Conservation (phyloP, 1,140 invertebrate species). For the Bombyx mandarina region DNA sequence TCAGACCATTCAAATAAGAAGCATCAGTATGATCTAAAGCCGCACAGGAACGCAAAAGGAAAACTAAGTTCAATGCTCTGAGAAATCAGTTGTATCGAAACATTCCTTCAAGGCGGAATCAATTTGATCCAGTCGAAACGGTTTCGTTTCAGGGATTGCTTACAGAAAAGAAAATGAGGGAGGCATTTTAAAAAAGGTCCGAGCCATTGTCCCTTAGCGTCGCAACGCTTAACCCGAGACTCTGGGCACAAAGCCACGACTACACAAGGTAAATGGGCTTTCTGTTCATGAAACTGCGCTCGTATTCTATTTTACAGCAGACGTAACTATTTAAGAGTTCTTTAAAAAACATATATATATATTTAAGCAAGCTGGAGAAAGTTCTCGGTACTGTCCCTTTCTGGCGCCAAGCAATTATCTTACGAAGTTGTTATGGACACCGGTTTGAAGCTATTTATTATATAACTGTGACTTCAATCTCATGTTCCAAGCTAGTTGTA, state of each 20-base stretch:
- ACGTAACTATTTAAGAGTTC: constrained; percentile 5
- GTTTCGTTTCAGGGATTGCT: constrained; percentile 31
- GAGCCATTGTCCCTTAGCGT: constrained; percentile 34
- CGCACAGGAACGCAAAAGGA: too few species aligned
- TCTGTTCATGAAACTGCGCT: constrained; percentile 37
- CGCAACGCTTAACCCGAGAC: constrained; percentile 47
- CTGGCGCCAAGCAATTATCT: too few species aligned
- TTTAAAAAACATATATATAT: too few species aligned
- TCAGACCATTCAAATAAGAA: too few species aligned
- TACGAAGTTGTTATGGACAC: too few species aligned
- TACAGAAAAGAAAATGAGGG: constrained; percentile 24
- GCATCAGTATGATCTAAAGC: too few species aligned
- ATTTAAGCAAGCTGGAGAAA: too few species aligned
- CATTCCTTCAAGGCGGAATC: constrained; percentile 14
- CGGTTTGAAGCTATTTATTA: too few species aligned
- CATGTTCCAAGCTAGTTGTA: too few species aligned
- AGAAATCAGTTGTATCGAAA: background rate
- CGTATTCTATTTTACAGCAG: constrained; percentile 36
- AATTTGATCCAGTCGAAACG: constrained; percentile 21
- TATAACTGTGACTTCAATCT: too few species aligned
- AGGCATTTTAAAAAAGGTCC: constrained; percentile 41
- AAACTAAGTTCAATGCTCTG: too few species aligned
- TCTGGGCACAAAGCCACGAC: constrained; percentile 38
- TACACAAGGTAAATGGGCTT: constrained; percentile 51
- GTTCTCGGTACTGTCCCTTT: too few species aligned